Conservation (phyloP, 2,797 vertebrate genomes). For the Paedocypris micromegethes region DNA sequence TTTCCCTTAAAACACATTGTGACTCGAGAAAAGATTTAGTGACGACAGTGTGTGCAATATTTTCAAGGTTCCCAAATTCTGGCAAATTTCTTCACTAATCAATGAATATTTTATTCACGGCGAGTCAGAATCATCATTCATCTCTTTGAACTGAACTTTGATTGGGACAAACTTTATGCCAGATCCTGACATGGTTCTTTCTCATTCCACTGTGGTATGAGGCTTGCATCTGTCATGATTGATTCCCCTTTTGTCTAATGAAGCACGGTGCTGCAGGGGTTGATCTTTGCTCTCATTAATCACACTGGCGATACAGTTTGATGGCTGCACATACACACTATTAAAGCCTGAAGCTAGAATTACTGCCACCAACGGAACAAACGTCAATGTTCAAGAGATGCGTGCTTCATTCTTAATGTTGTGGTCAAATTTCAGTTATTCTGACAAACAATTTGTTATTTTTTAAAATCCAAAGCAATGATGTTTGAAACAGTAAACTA, state of each 20-base stretch:
- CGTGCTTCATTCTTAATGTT: background rate
- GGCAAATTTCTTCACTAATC: constrained; percentile 21
- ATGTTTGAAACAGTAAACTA: background rate
- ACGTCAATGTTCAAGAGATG: background rate
- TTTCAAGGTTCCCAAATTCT: constrained; percentile 22
- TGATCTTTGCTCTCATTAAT: constrained; percentile 40
- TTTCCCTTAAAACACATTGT: background rate
- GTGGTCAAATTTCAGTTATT: no score
- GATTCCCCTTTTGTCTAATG: constrained; percentile 39
- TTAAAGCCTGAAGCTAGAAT: background rate
- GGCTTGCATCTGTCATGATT: constrained; percentile 24
- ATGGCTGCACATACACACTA: constrained; percentile 7
- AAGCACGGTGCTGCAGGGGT: constrained; percentile 23
- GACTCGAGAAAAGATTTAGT: background rate
- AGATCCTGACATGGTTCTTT: constrained; percentile 40
- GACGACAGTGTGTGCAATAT: constrained; percentile 23
- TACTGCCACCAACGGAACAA: background rate
- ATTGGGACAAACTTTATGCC: constrained; percentile 41
- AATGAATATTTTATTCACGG: constrained; percentile 14
- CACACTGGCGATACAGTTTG: constrained; percentile 31
- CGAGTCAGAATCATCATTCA: constrained; percentile 22
- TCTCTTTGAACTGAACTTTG: constrained; percentile 38
- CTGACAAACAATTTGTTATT: background rate
- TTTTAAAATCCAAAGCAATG: background rate
- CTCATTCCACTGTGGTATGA: constrained; percentile 25